Base-by-base conservation (phyloP, 2,797 vertebrate species). In the Neopelma chrysocephalum region DNA sequence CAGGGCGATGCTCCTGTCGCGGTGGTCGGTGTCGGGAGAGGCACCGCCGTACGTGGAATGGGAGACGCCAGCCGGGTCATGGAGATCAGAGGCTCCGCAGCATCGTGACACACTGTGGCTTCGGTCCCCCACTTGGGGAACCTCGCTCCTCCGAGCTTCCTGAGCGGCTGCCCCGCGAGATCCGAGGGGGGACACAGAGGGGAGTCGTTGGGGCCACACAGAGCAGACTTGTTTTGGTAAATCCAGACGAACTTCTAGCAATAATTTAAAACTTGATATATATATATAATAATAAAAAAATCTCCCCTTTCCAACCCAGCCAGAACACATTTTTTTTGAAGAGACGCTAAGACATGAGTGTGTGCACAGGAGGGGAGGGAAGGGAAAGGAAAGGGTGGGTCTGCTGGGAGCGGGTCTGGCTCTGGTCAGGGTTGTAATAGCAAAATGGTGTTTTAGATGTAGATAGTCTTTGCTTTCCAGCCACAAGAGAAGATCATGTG, bases 241-340 rank as follows among this genome's bases (percentile, higher is more conserved):
- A 98, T 98, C 96, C 97, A 97, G 98, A 98, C 97, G 3, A 98
- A 97, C 95, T 95, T 97, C 97, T 98, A 98, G 97, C 98, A 98
- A 98, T 98, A 98, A 98, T 98, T 98, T 98, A 98, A 98, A 98
- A 98, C 98, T 97, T 98, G 97, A 98, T 97, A 98, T 98, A 98
- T 98, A 98, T 97, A 97, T 97, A 95, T 93, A 97, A 97, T 97
- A 97, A 96, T 83, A 97, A 95, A 97, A 97, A 98, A 97, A 97
- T 95, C 94, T 97, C 91, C 93, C 97, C 90, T 94, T 97, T 96
- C 96, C 97, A 97, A 95, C 94, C 96, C 94, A 94, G 91, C 93
- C 95, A 94, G 75, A 96, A 96, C 72, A 15, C 61, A n/a, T 82
- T 62, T 77, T 47, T 82, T 71, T 62, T 86, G 40, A 93, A 95